These are phyloP conservation scores for Mythimna albipuncta DNA, from an alignment of 2,888 invertebrate species.

Conservation along the genomic window DNA sequence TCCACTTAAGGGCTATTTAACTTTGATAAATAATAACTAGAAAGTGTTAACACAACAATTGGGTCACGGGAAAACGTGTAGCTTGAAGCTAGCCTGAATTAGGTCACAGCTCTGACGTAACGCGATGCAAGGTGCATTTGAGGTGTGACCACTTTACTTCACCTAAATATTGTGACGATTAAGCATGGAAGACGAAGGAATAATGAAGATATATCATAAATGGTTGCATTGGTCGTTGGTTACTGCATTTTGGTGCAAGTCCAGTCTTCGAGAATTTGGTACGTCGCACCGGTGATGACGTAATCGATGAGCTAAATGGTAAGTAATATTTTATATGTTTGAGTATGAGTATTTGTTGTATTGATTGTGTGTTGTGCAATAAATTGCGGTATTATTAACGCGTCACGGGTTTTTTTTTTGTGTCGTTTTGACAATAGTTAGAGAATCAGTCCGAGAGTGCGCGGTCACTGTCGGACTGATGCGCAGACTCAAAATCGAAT, in stretches of 20 bases:
- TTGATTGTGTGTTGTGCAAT: neutral
- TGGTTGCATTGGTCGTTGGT: slow-evolving; percentile 15
- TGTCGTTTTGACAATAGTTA: neutral
- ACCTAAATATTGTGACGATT: neutral
- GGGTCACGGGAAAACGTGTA: neutral
- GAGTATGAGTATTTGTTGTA: neutral
- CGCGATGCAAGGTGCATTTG: neutral
- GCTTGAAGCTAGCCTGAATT: neutral
- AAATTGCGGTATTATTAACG: neutral
- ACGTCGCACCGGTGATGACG: neutral
- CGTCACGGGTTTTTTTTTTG: too few relatives aligned
- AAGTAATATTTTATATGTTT: slow-evolving; percentile 8
- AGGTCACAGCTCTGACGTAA: slow-evolving; percentile 7
- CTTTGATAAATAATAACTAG: neutral
- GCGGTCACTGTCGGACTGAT: too few relatives aligned
- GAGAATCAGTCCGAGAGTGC: too few relatives aligned
- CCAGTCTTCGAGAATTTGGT: neutral
- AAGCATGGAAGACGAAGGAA: neutral
- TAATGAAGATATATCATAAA: slow-evolving; percentile 6
- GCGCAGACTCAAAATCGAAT: too few relatives aligned
- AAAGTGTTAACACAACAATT: neutral
- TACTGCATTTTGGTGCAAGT: neutral
- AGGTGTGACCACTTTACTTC: neutral
- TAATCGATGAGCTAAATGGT: slow-evolving; percentile 1
- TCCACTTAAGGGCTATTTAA: neutral